phyloP scores from a whole-genome alignment of 2,113 vertebrate genomes.

The Himantopus leucocephalus region DNA sequence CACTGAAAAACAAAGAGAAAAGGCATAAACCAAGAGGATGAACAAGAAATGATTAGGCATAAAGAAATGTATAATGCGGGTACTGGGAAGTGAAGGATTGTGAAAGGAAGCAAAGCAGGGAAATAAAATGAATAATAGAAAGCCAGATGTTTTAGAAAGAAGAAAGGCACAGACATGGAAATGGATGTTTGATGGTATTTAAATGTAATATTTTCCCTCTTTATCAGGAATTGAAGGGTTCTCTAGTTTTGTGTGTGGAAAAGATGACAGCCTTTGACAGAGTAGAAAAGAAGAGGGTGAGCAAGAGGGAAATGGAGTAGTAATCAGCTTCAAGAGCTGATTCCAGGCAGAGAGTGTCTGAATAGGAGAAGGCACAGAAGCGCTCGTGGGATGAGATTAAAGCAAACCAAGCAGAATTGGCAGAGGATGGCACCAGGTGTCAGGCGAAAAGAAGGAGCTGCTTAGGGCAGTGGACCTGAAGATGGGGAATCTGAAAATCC shows the following conservation, averaged over 20 bases:
- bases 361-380: not conserved
- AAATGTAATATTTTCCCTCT: not conserved
- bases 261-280: not conserved
- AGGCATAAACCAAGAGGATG: not conserved
- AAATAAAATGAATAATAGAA: slow-evolving; percentile 1
- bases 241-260: not conserved
- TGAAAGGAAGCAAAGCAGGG: not conserved
- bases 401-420: not conserved
- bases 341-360: not conserved
- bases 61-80: not conserved
- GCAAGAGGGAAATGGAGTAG: not conserved
- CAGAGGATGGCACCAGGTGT: not conserved
- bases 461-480: not conserved
- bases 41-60: not conserved
- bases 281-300: not conserved
- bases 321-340: not conserved
- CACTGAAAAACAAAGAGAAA: not conserved
- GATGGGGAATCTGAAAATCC: not conserved
- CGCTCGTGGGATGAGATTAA: not conserved
- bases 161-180: not conserved
- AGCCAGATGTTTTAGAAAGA: not conserved
- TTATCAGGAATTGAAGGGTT: not conserved
- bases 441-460: not conserved
- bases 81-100: not conserved
- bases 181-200: not conserved